A percentile compares a stretch with the other conserved stretches of the same genome.
phyloP scores from a whole-genome alignment of 2,888 invertebrate genomes.

The Napeogenes inachia region DNA sequence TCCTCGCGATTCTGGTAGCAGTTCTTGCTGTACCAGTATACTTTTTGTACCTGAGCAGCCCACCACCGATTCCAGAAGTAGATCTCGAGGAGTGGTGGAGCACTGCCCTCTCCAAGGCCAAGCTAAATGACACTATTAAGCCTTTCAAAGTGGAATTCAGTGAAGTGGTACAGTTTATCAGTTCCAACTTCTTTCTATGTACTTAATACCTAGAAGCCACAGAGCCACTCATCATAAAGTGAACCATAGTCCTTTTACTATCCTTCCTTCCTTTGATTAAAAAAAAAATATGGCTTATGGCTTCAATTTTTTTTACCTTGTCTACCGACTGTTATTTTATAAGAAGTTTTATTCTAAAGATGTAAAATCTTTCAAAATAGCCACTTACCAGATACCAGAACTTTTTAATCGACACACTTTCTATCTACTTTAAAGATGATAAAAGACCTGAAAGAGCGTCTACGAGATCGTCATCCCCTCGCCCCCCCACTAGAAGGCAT shows the following conservation, averaged over 20 bases:
- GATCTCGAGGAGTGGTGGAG: conserved; percentile 79
- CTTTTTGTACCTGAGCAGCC: conserved; percentile 36
- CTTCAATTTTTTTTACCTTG: no score
- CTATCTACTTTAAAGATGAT: conserved; percentile 34
- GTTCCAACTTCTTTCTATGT: no score
- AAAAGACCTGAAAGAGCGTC: conserved; percentile 37
- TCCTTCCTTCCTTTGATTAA: no score
- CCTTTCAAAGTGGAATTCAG: conserved; percentile 79
- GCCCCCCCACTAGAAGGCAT: conserved; percentile 78
- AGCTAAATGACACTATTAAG: conserved; percentile 71
- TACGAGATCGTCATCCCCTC: conserved; percentile 34
- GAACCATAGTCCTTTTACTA: no score
- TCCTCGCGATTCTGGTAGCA: conserved; percentile 34
- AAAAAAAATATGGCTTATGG: no score
- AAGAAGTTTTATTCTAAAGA: no score
- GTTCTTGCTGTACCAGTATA: conserved; percentile 35
- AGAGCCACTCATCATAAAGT: no score
- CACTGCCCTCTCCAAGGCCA: conserved; percentile 55
- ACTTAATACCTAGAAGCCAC: no score
- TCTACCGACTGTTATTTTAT: no score
- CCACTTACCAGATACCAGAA: no score
- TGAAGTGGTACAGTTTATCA: conserved; percentile 60
- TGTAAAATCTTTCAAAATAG: no score
- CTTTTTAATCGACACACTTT: no score
- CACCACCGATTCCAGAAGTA: conserved; percentile 37